A percentile compares a stretch with the other conserved stretches of the same genome.
phyloP scores from a whole-genome alignment of 2,888 invertebrate species.

The Helicoverpa assulta region DNA sequence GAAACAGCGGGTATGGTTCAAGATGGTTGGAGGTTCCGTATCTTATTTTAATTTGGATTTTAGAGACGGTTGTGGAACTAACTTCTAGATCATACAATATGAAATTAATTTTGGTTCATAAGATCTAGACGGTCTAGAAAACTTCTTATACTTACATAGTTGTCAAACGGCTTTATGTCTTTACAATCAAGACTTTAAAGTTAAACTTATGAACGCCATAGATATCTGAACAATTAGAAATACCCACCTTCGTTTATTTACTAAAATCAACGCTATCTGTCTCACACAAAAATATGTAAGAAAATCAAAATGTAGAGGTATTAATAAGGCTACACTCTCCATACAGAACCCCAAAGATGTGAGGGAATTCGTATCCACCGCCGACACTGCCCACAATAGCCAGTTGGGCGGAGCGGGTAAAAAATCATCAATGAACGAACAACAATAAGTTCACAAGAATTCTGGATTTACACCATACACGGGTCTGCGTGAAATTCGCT shows the following conservation, averaged over 20 bases:
- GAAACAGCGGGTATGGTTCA: slow-evolving; percentile 75
- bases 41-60: background rate
- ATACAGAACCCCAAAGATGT: slow-evolving; percentile 51
- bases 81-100: too few relatives aligned
- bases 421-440: slow-evolving; percentile 81
- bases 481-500: slow-evolving; percentile 77
- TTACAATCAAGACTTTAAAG: too few relatives aligned
- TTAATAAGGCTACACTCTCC: background rate
- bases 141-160: too few relatives aligned
- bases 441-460: slow-evolving; percentile 76
- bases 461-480: slow-evolving; percentile 70
- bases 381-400: slow-evolving; percentile 73
- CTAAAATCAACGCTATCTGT: too few relatives aligned
- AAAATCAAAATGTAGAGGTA: background rate
- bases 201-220: too few relatives aligned
- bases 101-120: too few relatives aligned
- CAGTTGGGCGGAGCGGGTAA: slow-evolving; percentile 72
- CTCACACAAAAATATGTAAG: too few relatives aligned
- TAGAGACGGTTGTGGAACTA: background rate
- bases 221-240: too few relatives aligned
- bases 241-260: too few relatives aligned
- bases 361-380: slow-evolving; percentile 65
- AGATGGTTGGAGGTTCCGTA: slow-evolving; percentile 50
- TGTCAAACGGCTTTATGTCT: too few relatives aligned
- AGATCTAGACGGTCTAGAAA: too few relatives aligned